phyloP scores from a whole-genome alignment of 2,888 invertebrate species.

The Synanthedon formicaeformis region DNA sequence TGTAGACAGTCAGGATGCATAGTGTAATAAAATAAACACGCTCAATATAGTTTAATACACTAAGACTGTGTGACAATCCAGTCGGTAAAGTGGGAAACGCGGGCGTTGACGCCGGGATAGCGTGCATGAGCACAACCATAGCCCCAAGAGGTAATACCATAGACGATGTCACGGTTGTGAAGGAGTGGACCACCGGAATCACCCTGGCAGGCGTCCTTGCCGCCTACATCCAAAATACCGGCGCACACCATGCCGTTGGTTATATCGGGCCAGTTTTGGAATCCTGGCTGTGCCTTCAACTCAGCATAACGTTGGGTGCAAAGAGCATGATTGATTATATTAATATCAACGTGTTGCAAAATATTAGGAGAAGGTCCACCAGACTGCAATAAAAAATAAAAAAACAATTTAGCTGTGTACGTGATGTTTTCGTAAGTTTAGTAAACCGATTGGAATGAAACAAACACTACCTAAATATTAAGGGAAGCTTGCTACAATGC shows the following conservation, averaged over 20 bases:
- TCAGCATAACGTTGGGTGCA: constrained; percentile 26
- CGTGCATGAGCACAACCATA: constrained; percentile 45
- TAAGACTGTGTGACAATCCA: constrained; percentile 30
- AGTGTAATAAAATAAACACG: too few relatives aligned
- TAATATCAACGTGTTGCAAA: constrained; percentile 25
- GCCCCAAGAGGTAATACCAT: constrained; percentile 64
- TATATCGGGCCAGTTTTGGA: constrained; percentile 18
- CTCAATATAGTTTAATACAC: too few relatives aligned
- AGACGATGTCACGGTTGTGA: constrained; percentile 32
- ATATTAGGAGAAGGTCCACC: constrained; percentile 17
- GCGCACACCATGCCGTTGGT: constrained; percentile 35
- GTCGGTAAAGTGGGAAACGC: constrained; percentile 33
- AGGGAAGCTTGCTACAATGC: too few relatives aligned
- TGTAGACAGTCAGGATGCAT: too few relatives aligned
- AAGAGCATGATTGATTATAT: constrained; percentile 22
- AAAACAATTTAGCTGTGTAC: too few relatives aligned
- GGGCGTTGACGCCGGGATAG: constrained; percentile 63
- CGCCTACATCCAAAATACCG: constrained; percentile 27
- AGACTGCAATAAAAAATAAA: constrained; percentile 13
- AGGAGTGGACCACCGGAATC: constrained; percentile 67
- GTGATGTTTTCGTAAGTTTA: too few relatives aligned
- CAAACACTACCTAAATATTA: too few relatives aligned
- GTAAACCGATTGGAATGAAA: too few relatives aligned
- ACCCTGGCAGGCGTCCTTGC: constrained; percentile 51
- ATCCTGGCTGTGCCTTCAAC: constrained; percentile 16